These are phyloP conservation scores for Psammodynastes pulverulentus DNA, from an alignment of 2,113 vertebrate genomes.

Conservation along the genomic window DNA sequence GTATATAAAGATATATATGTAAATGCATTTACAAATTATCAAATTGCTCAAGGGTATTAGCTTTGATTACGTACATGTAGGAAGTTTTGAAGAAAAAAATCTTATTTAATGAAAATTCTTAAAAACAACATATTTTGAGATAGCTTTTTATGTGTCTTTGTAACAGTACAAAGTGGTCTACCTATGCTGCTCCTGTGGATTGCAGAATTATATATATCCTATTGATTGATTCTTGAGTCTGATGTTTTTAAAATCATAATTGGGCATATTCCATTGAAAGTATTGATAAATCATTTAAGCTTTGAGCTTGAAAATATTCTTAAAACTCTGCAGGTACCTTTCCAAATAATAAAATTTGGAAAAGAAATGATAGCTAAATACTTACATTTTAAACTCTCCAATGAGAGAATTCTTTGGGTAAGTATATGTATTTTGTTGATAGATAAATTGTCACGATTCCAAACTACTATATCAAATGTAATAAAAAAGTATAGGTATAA, in stretches of 20 bases:
- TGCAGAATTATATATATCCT: neutral
- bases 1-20: neutral
- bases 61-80: fast-evolving
- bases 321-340: neutral
- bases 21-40: neutral
- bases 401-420: neutral
- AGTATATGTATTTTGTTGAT: neutral
- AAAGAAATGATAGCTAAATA: neutral
- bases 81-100: neutral
- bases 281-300: neutral
- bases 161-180: neutral
- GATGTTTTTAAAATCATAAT: neutral
- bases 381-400: neutral
- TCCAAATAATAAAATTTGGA: neutral
- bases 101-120: neutral
- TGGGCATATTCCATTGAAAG: neutral
- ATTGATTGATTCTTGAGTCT: neutral
- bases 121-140: neutral
- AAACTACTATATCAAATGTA: neutral
- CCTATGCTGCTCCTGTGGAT: neutral
- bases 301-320: neutral
- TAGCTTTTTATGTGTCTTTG: neutral
- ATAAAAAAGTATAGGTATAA: neutral
- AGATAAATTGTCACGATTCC: neutral
- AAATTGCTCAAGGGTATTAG: neutral